phyloP scores from a whole-genome alignment of 2,888 invertebrate species.

The Tenthredo mesomela region DNA sequence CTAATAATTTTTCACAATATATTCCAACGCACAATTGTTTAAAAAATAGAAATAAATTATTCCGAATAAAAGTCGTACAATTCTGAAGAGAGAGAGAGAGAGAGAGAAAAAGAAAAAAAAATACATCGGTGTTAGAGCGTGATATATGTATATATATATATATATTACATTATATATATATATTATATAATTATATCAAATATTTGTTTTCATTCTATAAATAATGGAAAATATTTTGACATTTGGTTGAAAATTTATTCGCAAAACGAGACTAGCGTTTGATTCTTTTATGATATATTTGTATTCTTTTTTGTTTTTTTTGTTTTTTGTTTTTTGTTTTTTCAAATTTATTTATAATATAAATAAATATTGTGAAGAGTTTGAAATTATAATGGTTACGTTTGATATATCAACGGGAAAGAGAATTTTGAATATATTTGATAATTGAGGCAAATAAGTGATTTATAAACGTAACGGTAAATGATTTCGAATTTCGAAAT shows the following conservation, averaged over 20 bases:
- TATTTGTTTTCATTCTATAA: background rate
- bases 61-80: background rate
- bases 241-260: background rate
- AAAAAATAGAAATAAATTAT: background rate
- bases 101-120: background rate
- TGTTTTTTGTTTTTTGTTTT: background rate
- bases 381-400: slow-evolving; percentile 25
- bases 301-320: no score
- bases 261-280: background rate
- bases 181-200: background rate
- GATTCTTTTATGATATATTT: no score
- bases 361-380: background rate
- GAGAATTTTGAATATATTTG: background rate
- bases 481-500: background rate
- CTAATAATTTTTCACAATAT: slow-evolving; percentile 29
- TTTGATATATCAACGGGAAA: background rate
- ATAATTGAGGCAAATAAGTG: background rate
- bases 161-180: background rate
- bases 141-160: background rate
- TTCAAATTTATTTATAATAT: background rate
- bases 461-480: background rate
- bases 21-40: slow-evolving; percentile 7
- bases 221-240: background rate
- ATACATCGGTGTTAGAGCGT: slow-evolving; percentile 48
- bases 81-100: background rate